Conservation (phyloP, 2,888 invertebrate genomes). For the Glaucopsyche alexis region DNA sequence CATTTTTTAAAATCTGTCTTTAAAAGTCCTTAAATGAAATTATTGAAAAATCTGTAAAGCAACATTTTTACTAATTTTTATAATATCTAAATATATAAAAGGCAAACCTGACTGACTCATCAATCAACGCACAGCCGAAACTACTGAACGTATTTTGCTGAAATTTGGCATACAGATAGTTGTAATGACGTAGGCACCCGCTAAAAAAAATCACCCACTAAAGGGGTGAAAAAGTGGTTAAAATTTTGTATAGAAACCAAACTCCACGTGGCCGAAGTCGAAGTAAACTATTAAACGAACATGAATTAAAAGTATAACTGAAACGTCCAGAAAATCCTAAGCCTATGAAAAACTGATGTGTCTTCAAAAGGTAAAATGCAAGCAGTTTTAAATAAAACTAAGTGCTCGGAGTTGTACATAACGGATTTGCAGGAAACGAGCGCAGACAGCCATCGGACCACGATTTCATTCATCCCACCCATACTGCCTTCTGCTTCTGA, state of each 20-base stretch:
- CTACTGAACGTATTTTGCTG: too few relatives aligned
- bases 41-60: too few relatives aligned
- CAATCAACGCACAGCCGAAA: too few relatives aligned
- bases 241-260: too few relatives aligned
- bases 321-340: background rate
- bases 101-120: too few relatives aligned
- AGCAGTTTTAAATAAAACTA: conserved; percentile 64
- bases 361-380: conserved; percentile 39
- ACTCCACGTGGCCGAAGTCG: too few relatives aligned
- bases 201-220: too few relatives aligned
- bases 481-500: conserved; percentile 61
- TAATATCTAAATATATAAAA: background rate
- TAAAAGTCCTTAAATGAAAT: too few relatives aligned
- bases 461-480: conserved; percentile 77
- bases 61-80: background rate
- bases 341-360: background rate
- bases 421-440: conserved; percentile 78
- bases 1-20: too few relatives aligned
- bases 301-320: background rate
- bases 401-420: conserved; percentile 70
- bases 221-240: too few relatives aligned
- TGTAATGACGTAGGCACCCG: too few relatives aligned
- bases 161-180: too few relatives aligned
- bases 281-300: background rate
- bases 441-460: conserved; percentile 77